Evolutionary conservation across 30 jellyfish, hydroid and myxozoan species (phyloP), one percentile per base, ranked within the genome.

Genomic region (Aurelia sp.): DNA sequence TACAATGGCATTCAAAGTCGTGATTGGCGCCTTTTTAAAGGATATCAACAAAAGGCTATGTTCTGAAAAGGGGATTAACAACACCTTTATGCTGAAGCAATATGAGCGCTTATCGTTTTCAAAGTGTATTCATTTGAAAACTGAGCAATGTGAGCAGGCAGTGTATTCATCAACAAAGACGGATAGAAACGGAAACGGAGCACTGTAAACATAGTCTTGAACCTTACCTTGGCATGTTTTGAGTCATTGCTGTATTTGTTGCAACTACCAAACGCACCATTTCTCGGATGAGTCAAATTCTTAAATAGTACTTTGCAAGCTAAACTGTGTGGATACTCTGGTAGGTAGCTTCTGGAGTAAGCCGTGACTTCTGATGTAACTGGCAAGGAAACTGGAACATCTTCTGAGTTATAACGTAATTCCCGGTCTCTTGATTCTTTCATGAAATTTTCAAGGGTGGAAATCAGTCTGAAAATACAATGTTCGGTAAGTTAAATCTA

Each of bases 321-420:
- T 51, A 81, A 55, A 58, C 80, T 55, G 37, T 67, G 77, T 21
- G 73, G 76, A 40, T 18, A 47, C 20, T 58, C 76, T 3, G 84
- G 82, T 15, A 18, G 60, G 73, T 81, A 81, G 84, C 91, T 81
- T 8, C 91, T 61, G 55, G 91, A 50, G 40, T 41, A 81, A 18
- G 82, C 91, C 3, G 91, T 84, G 22, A 81, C 70, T 12, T 60
- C 40, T 18, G 84, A 44, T 21, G 91, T 81, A 59, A 81, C 91
- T 16, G 91, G 91, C 80, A 81, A 35, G 44, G 53, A 41, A 21
- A 81, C 91, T n/a, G 91, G 91, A 3, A 71, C 67, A 40, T 81
- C 76, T 71, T 81, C 62, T 9, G 91, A 12, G 35, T 21, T 67
- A 31, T 72, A 31, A 27, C 78, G 65, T 21, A 81, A 18, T 55